Percentiles rank a stretch among this genome's conserved stretches.
Evolutionary conservation across 2,888 invertebrate genomes (phyloP).

Genomic region (Eristalis arbustorum): DNA sequence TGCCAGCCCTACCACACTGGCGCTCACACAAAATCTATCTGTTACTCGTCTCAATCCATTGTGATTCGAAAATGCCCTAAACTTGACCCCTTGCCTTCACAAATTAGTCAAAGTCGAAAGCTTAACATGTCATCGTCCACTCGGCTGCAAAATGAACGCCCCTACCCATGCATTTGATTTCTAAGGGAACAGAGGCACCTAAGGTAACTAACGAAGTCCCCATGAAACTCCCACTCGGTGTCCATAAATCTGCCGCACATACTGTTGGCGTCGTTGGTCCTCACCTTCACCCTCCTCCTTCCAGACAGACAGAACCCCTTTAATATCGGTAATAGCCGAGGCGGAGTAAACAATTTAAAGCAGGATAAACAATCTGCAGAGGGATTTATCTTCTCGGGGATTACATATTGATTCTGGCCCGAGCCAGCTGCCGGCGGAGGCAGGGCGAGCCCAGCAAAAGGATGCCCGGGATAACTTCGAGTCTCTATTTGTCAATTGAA

Average conservation of each 20-base stretch:
- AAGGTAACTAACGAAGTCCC: too few species aligned
- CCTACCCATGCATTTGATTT: background rate
- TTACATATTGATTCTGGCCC: background rate
- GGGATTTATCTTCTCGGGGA: background rate
- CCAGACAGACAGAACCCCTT: background rate
- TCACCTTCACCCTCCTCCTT: too few species aligned
- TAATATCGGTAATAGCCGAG: background rate
- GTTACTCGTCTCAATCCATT: too few species aligned
- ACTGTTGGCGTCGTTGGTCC: background rate
- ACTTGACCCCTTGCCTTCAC: too few species aligned
- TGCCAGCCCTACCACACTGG: too few species aligned
- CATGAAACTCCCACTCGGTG: too few species aligned
- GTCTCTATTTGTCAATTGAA: constrained; percentile 29
- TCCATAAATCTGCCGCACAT: background rate
- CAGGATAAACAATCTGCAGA: background rate
- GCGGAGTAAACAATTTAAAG: background rate
- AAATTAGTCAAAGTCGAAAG: too few species aligned
- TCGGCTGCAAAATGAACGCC: too few species aligned
- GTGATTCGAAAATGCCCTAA: too few species aligned
- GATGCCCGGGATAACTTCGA: constrained; percentile 1
- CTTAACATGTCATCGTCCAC: too few species aligned
- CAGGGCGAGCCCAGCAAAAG: background rate
- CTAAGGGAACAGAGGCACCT: background rate
- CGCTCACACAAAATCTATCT: too few species aligned
- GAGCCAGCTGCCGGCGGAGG: too few species aligned